Conservation (phyloP, 1,140 invertebrate species). For the Orius insidiosus region DNA sequence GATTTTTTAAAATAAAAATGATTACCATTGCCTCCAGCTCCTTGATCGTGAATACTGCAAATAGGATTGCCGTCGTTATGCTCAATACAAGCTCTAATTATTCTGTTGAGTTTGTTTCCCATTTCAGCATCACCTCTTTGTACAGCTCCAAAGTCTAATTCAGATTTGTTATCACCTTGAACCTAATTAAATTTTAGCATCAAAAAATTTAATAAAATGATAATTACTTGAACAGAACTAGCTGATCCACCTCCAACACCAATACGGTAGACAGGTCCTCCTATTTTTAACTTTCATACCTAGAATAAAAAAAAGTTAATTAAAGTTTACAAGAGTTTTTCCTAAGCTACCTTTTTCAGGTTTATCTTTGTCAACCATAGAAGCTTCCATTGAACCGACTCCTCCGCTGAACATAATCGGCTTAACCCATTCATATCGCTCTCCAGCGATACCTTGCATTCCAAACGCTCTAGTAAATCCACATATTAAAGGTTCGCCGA, state of each 20-base stretch:
- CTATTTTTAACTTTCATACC: slow-evolving; percentile 80
- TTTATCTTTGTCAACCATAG: slow-evolving; percentile 52
- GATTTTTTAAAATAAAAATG: background rate
- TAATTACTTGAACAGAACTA: slow-evolving; percentile 69
- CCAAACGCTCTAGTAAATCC: slow-evolving; percentile 90
- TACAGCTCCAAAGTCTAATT: slow-evolving; percentile 89
- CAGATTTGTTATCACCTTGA: slow-evolving; percentile 65
- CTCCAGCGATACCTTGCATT: slow-evolving; percentile 39
- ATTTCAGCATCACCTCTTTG: slow-evolving; percentile 97
- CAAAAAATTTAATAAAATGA: background rate
- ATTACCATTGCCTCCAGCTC: slow-evolving; percentile 90
- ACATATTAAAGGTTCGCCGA: slow-evolving; percentile 84
- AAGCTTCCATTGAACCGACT: slow-evolving; percentile 72
- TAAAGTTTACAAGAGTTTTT: background rate
- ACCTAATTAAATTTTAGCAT: slow-evolving; percentile 32
- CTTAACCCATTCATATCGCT: slow-evolving; percentile 85
- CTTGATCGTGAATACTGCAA: slow-evolving; percentile 86
- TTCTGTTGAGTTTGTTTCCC: slow-evolving; percentile 91
- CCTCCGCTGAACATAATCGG: slow-evolving; percentile 98
- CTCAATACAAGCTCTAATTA: slow-evolving; percentile 84
- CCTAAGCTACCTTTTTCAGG: slow-evolving; percentile 43
- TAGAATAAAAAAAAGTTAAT: slow-evolving; percentile 20
- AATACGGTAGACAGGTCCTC: slow-evolving; percentile 91
- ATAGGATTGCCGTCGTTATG: slow-evolving; percentile 70
- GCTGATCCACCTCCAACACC: slow-evolving; percentile 94